Conservation (phyloP, 2,888 invertebrate genomes). For the Choreutis nemorana region DNA sequence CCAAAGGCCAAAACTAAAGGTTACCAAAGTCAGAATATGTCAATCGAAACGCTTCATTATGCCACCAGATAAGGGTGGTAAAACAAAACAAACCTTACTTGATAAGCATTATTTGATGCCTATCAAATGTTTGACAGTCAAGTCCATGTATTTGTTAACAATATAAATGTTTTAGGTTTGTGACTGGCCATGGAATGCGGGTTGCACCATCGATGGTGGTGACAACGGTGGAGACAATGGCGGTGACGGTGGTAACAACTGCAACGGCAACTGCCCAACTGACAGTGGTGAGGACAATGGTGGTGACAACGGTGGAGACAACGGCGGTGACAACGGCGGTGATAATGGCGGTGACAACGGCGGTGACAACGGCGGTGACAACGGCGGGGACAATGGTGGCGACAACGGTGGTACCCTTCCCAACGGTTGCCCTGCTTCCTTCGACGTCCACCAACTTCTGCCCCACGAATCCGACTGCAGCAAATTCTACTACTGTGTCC, state of each 20-base stretch:
- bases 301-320: constrained; percentile 1
- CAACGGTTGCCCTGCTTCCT: constrained; percentile 11
- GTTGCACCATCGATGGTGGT: constrained; percentile 7
- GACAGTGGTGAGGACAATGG: constrained; percentile 6
- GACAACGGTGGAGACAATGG: neutral
- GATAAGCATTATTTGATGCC: no score
- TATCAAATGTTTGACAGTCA: no score
- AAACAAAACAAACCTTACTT: no score
- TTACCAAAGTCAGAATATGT: no score
- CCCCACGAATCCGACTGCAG: constrained; percentile 12
- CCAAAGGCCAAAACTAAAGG: no score
- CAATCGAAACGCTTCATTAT: no score
- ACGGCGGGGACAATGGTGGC: constrained; percentile 2
- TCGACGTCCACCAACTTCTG: constrained; percentile 8
- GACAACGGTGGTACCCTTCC: neutral
- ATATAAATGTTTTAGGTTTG: no score
- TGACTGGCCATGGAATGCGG: constrained; percentile 16
- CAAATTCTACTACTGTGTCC: constrained; percentile 13
- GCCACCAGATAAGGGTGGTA: no score
- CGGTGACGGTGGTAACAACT: neutral
- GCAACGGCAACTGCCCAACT: neutral
- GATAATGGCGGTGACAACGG: constrained; percentile 8
- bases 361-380: constrained; percentile 1
- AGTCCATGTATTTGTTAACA: no score
- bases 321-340: constrained; percentile 5